These are phyloP conservation scores for Lates calcarifer DNA, from an alignment of 2,113 vertebrate species.

Conservation along the genomic window DNA sequence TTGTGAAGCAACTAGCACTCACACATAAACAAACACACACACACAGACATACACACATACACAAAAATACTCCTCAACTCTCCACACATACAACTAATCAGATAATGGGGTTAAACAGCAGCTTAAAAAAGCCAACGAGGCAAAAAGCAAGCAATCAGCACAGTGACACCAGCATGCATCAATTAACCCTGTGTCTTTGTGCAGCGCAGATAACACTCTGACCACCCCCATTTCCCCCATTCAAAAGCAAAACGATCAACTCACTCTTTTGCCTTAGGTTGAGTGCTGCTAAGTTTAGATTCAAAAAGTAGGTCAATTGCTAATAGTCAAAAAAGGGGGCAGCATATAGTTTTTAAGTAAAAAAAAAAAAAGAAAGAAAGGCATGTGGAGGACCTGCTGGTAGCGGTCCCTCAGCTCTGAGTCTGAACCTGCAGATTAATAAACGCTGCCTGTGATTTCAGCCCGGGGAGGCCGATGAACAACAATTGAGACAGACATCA, in stretches of 20 bases:
- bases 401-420: constrained; percentile 49
- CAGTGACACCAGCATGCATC: constrained; percentile 62
- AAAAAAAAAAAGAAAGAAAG: constrained; percentile 7
- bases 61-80: constrained; percentile 20
- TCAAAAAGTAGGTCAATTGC: constrained; percentile 69
- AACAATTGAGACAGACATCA: constrained; percentile 69
- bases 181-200: constrained; percentile 65
- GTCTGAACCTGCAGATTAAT: constrained; percentile 59
- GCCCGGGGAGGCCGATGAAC: constrained; percentile 51
- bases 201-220: constrained; percentile 52
- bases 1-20: constrained; percentile 52
- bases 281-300: constrained; percentile 64
- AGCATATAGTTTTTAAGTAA: constrained; percentile 37
- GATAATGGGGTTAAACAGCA: constrained; percentile 68
- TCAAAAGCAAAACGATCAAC: constrained; percentile 29
- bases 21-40: constrained; percentile 8
- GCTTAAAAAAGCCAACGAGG: constrained; percentile 57
- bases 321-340: constrained; percentile 56
- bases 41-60: constrained; percentile 17
- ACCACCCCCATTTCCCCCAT: neutral
- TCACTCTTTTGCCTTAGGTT: constrained; percentile 45
- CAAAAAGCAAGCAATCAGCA: constrained; percentile 57
- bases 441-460: constrained; percentile 62
- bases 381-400: constrained; percentile 28
- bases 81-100: constrained; percentile 53